A percentile compares a stretch with the other conserved stretches of the same genome.
Conservation (phyloP, 2,113 vertebrate species). For the Rhinolophus sinicus region DNA sequence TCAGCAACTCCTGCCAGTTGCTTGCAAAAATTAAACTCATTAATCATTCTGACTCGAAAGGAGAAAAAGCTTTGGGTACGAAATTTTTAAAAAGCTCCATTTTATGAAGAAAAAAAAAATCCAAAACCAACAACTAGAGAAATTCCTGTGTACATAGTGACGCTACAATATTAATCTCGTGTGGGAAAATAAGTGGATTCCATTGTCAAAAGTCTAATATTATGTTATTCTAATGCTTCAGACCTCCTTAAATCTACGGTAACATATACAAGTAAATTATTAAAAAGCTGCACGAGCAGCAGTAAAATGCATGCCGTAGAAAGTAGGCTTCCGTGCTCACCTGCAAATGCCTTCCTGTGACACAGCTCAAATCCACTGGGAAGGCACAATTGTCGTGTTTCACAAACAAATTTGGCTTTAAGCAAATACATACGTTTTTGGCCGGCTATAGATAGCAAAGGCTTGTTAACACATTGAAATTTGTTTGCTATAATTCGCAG, state of each 20-base stretch:
- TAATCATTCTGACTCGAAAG: slow-evolving; percentile 83
- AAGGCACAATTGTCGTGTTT: neutral
- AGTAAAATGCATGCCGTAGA: fast-evolving
- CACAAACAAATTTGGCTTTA: neutral
- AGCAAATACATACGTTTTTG: neutral
- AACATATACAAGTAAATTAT: neutral
- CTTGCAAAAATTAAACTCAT: slow-evolving; percentile 87
- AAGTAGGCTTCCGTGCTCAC: neutral
- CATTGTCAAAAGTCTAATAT: slow-evolving; percentile 54
- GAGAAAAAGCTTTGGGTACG: slow-evolving; percentile 71
- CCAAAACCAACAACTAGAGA: slow-evolving; percentile 64
- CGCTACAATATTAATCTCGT: slow-evolving; percentile 50
- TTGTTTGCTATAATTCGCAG: neutral
- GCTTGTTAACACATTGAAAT: neutral
- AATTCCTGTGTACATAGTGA: slow-evolving; percentile 5
- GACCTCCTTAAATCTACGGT: neutral
- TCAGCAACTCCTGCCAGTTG: slow-evolving; percentile 86
- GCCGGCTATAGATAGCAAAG: neutral
- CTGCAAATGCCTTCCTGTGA: neutral
- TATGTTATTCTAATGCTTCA: neutral
- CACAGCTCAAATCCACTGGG: neutral
- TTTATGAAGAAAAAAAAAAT: slow-evolving; percentile 52
- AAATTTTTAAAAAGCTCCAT: slow-evolving; percentile 67
- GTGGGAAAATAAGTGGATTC: neutral
- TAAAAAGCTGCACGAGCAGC: neutral